A percentile compares a stretch with the other conserved stretches of the same genome.
Evolutionary conservation across 2,113 vertebrate species (phyloP).

Genomic region (Anhinga rufa): DNA sequence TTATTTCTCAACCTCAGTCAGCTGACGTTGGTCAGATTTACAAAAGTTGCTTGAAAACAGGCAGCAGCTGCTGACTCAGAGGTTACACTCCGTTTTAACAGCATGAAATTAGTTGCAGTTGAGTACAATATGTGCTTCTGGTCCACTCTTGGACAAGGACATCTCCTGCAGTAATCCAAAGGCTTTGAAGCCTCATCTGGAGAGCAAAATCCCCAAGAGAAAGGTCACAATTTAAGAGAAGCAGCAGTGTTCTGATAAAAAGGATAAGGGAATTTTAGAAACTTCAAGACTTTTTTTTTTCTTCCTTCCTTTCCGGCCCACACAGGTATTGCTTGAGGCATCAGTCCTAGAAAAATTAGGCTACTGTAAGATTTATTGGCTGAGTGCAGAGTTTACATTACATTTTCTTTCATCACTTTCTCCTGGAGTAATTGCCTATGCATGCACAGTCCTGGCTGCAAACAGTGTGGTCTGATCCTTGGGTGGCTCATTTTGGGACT

Average conservation of each 20-base stretch:
- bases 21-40: neutral
- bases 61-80: neutral
- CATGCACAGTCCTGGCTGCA: constrained; percentile 56
- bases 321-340: constrained; percentile 58
- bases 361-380: constrained; percentile 68
- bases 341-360: constrained; percentile 62
- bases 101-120: constrained; percentile 16
- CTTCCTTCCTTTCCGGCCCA: constrained; percentile 63
- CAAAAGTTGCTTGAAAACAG: neutral
- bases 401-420: constrained; percentile 65
- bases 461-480: constrained; percentile 60
- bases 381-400: constrained; percentile 60
- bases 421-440: constrained; percentile 53
- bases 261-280: constrained; percentile 58
- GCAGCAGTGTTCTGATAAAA: constrained; percentile 32
- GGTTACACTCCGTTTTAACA: neutral
- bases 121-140: neutral
- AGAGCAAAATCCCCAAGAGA: constrained; percentile 25
- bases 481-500: constrained; percentile 51
- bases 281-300: neutral
- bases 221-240: constrained; percentile 38
- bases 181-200: constrained; percentile 37
- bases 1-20: neutral
- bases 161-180: neutral
- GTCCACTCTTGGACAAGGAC: neutral